Evolutionary conservation across 2,888 invertebrate genomes (phyloP).

Genomic region (Acanthoscelides obtectus): DNA sequence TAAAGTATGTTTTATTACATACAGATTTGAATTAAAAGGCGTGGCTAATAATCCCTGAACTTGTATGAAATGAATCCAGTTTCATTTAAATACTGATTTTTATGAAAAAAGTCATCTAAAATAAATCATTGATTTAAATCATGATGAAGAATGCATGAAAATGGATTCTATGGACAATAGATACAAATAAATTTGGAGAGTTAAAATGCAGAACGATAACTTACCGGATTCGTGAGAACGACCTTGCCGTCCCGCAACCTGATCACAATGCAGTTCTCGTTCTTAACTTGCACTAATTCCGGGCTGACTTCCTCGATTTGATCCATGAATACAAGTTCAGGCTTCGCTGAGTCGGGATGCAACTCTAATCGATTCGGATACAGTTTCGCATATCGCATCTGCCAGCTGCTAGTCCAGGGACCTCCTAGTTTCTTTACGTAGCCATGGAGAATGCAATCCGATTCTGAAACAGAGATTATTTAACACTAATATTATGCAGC

Average conservation of each 20-base stretch:
- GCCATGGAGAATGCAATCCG: slow-evolving; percentile 99
- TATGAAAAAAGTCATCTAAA: no score
- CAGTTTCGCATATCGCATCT: slow-evolving; percentile 87
- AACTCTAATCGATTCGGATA: slow-evolving; percentile 91
- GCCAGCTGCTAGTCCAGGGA: slow-evolving; percentile 98
- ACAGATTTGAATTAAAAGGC: no score
- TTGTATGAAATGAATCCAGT: no score
- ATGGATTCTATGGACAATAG: no score
- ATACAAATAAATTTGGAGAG: no score
- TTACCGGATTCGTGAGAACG: slow-evolving; percentile 94
- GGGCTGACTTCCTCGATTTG: slow-evolving; percentile 94
- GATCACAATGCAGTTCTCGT: slow-evolving; percentile 96
- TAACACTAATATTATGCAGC: background rate
- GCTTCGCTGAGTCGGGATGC: slow-evolving; percentile 89
- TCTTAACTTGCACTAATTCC: slow-evolving; percentile 91
- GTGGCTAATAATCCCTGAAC: no score
- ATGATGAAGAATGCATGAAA: no score
- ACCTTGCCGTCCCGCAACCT: slow-evolving; percentile 87
- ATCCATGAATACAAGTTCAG: slow-evolving; percentile 96
- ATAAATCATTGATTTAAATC: no score
- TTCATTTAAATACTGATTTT: no score
- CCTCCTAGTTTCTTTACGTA: slow-evolving; percentile 98
- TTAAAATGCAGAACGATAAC: slow-evolving; percentile 38
- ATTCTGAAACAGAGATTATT: no score
- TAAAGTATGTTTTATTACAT: no score